Evolutionary conservation across 1,140 invertebrate species (phyloP), one percentile per base, ranked within the genome.

Genomic region (Aphaenogaster floridana): DNA sequence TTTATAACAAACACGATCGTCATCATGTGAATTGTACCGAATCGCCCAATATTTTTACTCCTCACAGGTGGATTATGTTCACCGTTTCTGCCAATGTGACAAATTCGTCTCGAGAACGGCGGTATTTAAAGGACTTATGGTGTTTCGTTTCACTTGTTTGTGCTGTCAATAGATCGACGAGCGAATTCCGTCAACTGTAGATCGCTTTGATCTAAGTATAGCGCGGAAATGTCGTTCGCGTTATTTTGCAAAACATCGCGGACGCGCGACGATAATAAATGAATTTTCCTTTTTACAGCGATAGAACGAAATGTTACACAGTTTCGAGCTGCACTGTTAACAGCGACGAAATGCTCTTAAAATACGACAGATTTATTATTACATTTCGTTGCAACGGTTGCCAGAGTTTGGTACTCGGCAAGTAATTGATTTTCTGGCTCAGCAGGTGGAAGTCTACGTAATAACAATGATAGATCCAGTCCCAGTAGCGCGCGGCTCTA

Each of bases 311-410:
- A 7, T 7, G 54, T 48, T 42, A 61, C 34, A 42, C 42, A 64
- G 1, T 45, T 61, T 48, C 28, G n/a, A 61, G 17, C 15, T 50
- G 17, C 21, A 28, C 34, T 17, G 54, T 84, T 74, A 76, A 54
- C 21, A 48, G 48, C 54, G 13, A 76, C 28, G 21, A 74, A 21
- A 7, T 6, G 3, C 28, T 83, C 80, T 74, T 9, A 15, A 74
- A 84, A 84, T 76, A 76, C 69, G 42, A 76, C 39, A 15, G 42
- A 34, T 84, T 84, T 84, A 76, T 84, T 84, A 84, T 76, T 76
- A 84, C 52, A 84, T 36, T 34, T 76, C 34, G 42, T 36, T 84
- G 54, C 69, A 21, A 17, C 54, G 34, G 17, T 50, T 76, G 80
- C 80, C 69, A 84, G 39, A 59, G 42, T 61, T 84, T 13, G 28